Conservation (phyloP, 2,113 vertebrate genomes). For the Sitta europaea region DNA sequence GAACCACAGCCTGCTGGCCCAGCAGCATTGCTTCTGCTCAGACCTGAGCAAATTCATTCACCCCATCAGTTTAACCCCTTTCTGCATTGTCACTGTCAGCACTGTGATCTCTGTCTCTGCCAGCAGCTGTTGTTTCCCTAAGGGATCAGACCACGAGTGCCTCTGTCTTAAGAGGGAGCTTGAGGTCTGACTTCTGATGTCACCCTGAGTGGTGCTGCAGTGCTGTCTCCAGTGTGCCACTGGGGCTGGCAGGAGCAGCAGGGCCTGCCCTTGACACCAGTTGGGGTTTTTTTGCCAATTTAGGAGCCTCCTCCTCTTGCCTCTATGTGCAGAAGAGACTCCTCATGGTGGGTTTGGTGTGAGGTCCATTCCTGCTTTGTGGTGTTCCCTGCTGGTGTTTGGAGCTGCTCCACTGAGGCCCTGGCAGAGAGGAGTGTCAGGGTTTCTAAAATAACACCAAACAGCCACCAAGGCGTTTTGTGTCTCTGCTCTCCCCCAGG, state of each 20-base stretch:
- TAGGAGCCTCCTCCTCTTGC: neutral
- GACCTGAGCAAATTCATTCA: neutral
- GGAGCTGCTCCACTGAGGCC: neutral
- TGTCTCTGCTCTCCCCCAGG: rapidly evolving
- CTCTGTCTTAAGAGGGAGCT: neutral
- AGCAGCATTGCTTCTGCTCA: neutral
- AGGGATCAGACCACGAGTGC: neutral
- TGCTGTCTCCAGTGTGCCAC: rapidly evolving
- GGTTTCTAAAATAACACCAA: neutral
- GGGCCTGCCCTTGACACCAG: neutral
- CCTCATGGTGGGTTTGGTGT: rapidly evolving
- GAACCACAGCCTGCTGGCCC: neutral
- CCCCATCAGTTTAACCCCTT: neutral
- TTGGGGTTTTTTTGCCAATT: neutral
- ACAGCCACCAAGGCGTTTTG: neutral
- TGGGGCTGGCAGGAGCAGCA: neutral
- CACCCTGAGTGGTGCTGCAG: rapidly evolving
- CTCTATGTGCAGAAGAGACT: rapidly evolving
- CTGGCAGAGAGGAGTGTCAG: neutral
- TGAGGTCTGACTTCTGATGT: neutral
- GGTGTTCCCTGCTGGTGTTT: neutral
- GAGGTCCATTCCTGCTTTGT: neutral
- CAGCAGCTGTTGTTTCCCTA: neutral
- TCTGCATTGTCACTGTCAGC: rapidly evolving
- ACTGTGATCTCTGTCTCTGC: neutral